Evolutionary conservation across 2,888 invertebrate species (phyloP), one percentile per base, ranked within the genome.

Genomic region (Auanema freiburgensis): DNA sequence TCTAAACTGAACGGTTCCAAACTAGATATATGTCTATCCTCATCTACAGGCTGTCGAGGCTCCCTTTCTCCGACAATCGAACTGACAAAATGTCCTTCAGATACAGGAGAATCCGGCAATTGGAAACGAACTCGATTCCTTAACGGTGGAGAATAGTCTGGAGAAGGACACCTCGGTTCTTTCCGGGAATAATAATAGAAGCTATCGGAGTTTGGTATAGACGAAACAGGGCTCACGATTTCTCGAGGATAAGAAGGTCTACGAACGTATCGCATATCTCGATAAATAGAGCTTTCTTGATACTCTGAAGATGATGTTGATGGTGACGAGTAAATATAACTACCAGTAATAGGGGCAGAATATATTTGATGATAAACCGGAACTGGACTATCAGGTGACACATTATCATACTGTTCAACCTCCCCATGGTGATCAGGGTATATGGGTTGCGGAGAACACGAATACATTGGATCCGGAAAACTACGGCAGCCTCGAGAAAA

Each of bases 131-230:
- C 70, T 18, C 65, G 62, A 46, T 65, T 66, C 23, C 64, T 62
- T 12, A 61, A 42, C 12, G 72, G 72, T 5, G 74, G 74, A n/a
- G 74, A 74, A 57, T 74, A 74, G 43, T 74, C 74, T 3, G 74
- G 72, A 44, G 72, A 68, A 21, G 71, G 72, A 63, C 64, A 57
- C 3, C 40, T 23, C n/a, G 63, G 63, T 25, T 33, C 33, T 33
- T 33, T 24, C n/a, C 53, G 53, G n/a, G 53, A 53, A 53, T 53
- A 53, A 2, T 53, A 53, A 24, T 53, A 53, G 21, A 53, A 46
- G 18, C 21, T 21, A 21, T 46, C 18, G 16, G 46, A 21, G 16
- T 46, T 46, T 21, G 16, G 46, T 21, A 46, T 46, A 3, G 46
- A 21, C 3, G 16, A 46, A 21, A 21, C 33, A 33, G 33, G 33